Base-by-base conservation (phyloP, 2,888 invertebrate species). In the Pseudococcus longispinus region DNA sequence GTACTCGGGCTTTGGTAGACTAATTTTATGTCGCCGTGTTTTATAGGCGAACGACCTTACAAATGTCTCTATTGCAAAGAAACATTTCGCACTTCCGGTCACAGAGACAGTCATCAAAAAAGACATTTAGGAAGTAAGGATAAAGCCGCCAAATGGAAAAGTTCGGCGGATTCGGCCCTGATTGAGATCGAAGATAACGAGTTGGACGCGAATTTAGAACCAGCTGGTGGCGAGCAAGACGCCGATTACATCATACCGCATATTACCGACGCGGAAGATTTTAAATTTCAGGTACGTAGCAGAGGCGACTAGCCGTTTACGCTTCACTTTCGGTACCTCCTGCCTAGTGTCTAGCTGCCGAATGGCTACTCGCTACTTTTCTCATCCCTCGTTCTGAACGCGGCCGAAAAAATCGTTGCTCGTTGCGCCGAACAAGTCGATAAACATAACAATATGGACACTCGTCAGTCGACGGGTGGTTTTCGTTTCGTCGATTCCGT, bases 1-100 rank as follows among this genome's bases (percentile, higher is more conserved):
- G 2, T 2, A 32, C 32, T 32, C n/a, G 32, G 32, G 2, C 32
- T 32, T 5, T 37, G 9, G 29, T 15, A 29, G 8, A 29, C 8
- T 29, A 37, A 65, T 88, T 18, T 18, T 51, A 65, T 83, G 32
- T 83, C 82, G 42, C 9, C 8, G 37, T 0, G 9, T 37, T 87
- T 87, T 89, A 0, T 88, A 92, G 93, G 93, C 74, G 92, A 92
- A 4, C 93, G 92, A 89, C 94, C 93, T 0, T 94, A 93, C 89
- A 90, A 92, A 85, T 94, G 94, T 90, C 91, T 91, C 0, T 90
- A 92, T 87, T 95, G 94, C 90, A 91, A 92, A n/a, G 90, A 92
- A 88, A 91, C 91, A 88, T 95, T 95, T 90, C 91, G 94, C 55
- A 95, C 94, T 0, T 93, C 93, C 0, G 94, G 94, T 0, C 94